Evolutionary conservation across 2,797 vertebrate species (phyloP).

Genomic region (Apodemus agrarius): DNA sequence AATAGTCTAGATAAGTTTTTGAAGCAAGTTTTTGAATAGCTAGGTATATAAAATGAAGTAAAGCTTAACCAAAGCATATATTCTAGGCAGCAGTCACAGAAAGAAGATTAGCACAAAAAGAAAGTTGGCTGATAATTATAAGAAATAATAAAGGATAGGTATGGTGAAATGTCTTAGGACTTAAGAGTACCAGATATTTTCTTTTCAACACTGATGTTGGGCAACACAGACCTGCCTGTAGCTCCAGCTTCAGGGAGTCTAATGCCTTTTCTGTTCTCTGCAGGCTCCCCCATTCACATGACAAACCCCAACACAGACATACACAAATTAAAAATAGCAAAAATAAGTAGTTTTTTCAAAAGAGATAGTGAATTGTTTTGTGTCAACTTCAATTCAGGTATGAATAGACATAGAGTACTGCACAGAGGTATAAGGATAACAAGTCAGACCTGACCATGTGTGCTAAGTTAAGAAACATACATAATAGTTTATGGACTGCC

Average conservation of each 20-base stretch:
- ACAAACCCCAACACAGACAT: not conserved
- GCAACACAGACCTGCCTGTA: not conserved
- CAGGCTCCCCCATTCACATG: not conserved
- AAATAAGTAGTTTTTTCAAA: not conserved
- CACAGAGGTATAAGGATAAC: not conserved
- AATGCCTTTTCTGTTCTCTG: not conserved
- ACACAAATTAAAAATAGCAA: not conserved
- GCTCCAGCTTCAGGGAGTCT: not conserved
- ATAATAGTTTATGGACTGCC: not conserved
- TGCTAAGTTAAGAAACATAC: not conserved
- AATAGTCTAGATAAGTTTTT: not conserved
- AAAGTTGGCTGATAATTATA: not conserved
- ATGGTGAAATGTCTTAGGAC: not conserved
- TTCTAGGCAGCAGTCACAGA: not conserved
- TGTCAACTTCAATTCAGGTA: not conserved
- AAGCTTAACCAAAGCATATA: not conserved
- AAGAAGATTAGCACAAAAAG: not conserved
- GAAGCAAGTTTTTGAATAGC: not conserved
- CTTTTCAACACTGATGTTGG: not conserved
- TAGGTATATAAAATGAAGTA: not conserved
- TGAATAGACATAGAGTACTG: not conserved
- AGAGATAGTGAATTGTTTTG: not conserved
- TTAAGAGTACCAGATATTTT: not conserved
- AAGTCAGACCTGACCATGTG: not conserved
- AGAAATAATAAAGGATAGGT: not conserved